A percentile compares a stretch with the other conserved stretches of the same genome.
phyloP scores from a whole-genome alignment of 2,888 invertebrate genomes.

The Poecilobothrus nobilitatus region DNA sequence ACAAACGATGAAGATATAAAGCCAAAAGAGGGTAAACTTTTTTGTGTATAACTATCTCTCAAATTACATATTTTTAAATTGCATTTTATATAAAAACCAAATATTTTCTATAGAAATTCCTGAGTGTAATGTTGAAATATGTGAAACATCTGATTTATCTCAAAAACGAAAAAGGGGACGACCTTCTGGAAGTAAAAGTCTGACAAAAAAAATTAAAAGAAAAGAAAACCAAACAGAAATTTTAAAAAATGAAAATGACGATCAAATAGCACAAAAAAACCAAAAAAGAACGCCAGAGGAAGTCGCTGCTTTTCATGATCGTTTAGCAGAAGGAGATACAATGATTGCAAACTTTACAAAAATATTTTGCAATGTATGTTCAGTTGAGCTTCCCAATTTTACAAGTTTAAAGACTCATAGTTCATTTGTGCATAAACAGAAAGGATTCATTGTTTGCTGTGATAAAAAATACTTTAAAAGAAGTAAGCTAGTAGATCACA shows the following conservation, averaged over 20 bases:
- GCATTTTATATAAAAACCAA: too few relatives aligned
- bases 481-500: slow-evolving; percentile 38
- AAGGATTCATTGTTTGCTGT: slow-evolving; percentile 36
- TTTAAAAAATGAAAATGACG: neutral
- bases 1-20: neutral
- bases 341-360: slow-evolving; percentile 34
- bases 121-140: too few relatives aligned
- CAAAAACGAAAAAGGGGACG: neutral
- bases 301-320: neutral
- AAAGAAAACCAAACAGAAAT: neutral
- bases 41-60: too few relatives aligned
- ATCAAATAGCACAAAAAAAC: neutral
- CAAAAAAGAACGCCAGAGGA: neutral
- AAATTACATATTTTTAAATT: too few relatives aligned
- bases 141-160: too few relatives aligned
- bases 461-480: slow-evolving; percentile 39
- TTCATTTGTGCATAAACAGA: slow-evolving; percentile 33
- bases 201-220: neutral
- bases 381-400: slow-evolving; percentile 31
- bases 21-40: neutral
- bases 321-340: neutral
- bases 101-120: too few relatives aligned
- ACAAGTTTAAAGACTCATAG: slow-evolving; percentile 36
- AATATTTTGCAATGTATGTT: slow-evolving; percentile 36
- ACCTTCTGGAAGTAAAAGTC: neutral